A percentile compares a stretch with the other conserved stretches of the same genome.
Evolutionary conservation across 2,113 vertebrate species (phyloP).

Genomic region (Dendropsophus ebraccatus): DNA sequence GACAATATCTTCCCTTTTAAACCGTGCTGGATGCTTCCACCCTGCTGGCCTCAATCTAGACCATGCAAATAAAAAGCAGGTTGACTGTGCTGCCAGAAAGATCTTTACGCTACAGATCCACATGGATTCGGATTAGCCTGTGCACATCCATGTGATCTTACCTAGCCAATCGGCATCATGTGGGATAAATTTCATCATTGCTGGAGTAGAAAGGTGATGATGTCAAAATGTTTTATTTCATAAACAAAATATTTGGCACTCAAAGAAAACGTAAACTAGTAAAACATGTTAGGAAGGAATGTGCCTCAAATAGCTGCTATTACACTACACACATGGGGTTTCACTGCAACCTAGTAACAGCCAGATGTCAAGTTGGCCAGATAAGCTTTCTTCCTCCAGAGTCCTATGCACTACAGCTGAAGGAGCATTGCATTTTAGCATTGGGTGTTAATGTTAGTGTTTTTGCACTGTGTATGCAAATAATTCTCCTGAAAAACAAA

Average conservation of each 20-base stretch:
- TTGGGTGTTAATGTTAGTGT: background rate
- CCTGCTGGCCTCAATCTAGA: background rate
- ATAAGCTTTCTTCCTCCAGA: constrained; percentile 18
- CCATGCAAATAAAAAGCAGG: background rate
- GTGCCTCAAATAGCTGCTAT: constrained; percentile 9
- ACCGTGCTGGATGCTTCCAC: no score
- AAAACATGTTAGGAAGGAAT: constrained; percentile 2
- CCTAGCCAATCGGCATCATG: background rate
- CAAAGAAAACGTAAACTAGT: background rate
- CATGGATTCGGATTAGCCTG: background rate
- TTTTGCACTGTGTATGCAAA: background rate
- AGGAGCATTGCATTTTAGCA: background rate
- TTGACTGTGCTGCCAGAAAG: background rate
- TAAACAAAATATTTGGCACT: constrained; percentile 15
- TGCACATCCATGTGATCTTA: background rate
- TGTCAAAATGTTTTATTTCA: constrained; percentile 20
- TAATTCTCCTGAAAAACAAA: no score
- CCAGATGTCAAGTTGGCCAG: constrained; percentile 23
- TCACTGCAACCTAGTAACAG: constrained; percentile 10
- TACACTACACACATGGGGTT: constrained; percentile 25
- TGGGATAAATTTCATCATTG: background rate
- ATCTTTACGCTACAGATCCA: background rate
- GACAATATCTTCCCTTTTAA: background rate
- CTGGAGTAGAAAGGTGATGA: constrained; percentile 16
- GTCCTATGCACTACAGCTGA: background rate